phyloP scores from a whole-genome alignment of 2,797 vertebrate species.

The Meriones psammophilus region DNA sequence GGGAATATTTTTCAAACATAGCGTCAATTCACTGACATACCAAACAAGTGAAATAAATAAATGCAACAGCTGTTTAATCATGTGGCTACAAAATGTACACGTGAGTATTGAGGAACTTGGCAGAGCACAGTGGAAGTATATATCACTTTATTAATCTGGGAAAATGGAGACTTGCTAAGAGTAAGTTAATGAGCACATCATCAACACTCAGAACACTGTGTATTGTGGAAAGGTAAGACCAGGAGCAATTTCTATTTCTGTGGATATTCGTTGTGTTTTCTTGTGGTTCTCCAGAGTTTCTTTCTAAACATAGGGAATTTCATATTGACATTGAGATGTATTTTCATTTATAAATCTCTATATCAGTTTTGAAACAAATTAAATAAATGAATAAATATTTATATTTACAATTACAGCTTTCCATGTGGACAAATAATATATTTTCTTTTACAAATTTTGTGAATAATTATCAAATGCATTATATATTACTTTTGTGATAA shows the following conservation, averaged over 20 bases:
- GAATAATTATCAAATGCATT: not conserved
- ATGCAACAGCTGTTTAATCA: not conserved
- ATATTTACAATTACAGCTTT: not conserved
- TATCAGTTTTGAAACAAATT: not conserved
- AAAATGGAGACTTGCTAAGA: not conserved
- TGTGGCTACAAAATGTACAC: not conserved
- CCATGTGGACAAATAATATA: not conserved
- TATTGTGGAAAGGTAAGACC: not conserved
- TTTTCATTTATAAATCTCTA: not conserved
- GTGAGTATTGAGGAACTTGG: not conserved
- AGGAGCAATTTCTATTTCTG: not conserved
- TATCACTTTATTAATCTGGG: not conserved
- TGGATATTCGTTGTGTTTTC: not conserved
- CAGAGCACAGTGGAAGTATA: not conserved
- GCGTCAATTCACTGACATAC: not conserved
- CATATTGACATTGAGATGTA: not conserved
- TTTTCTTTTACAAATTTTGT: not conserved
- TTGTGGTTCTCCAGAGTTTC: not conserved
- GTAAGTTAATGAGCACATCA: not conserved
- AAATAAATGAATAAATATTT: not conserved
- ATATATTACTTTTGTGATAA: not conserved
- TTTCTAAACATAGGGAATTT: not conserved
- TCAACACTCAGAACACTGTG: not conserved
- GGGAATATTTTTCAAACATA: not conserved
- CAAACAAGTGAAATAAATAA: not conserved